Conservation (phyloP, 1,140 invertebrate species). For the Linepithema humile region DNA sequence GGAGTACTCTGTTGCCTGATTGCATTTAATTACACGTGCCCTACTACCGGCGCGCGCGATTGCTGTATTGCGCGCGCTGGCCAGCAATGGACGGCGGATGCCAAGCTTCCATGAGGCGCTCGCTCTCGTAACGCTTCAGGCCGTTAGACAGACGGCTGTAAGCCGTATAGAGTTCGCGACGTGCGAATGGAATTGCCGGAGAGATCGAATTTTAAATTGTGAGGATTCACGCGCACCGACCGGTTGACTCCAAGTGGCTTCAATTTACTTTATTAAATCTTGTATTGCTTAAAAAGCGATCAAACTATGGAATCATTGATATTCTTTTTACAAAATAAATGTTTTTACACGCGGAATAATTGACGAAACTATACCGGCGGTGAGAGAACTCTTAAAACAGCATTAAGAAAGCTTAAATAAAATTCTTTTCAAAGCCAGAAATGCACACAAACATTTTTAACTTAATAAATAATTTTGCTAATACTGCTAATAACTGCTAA, state of each 20-base stretch:
- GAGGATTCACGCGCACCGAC: background rate
- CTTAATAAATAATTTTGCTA: no score
- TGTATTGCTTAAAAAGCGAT: no score
- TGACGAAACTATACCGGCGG: no score
- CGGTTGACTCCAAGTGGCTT: background rate
- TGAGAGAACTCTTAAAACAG: no score
- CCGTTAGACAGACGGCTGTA: conserved; percentile 43
- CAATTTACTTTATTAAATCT: background rate
- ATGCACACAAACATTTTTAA: no score
- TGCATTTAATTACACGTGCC: conserved; percentile 82
- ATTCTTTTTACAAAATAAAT: no score
- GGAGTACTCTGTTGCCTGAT: conserved; percentile 80
- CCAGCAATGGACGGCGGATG: conserved; percentile 55
- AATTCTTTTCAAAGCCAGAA: no score
- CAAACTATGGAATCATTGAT: no score
- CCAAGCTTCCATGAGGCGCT: conserved; percentile 64
- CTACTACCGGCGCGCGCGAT: conserved; percentile 70
- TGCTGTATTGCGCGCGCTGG: conserved; percentile 77
- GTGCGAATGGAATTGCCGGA: conserved; percentile 14
- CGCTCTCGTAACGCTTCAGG: conserved; percentile 49
- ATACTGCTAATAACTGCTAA: no score
- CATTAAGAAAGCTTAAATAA: no score
- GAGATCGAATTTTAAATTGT: conserved; percentile 43
- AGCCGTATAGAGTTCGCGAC: conserved; percentile 15
- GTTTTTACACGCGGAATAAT: no score